A percentile compares a stretch with the other conserved stretches of the same genome.
These are phyloP conservation scores for Bilobella aurantiaca DNA, from an alignment of 1,140 invertebrate genomes.

Conservation along the genomic window DNA sequence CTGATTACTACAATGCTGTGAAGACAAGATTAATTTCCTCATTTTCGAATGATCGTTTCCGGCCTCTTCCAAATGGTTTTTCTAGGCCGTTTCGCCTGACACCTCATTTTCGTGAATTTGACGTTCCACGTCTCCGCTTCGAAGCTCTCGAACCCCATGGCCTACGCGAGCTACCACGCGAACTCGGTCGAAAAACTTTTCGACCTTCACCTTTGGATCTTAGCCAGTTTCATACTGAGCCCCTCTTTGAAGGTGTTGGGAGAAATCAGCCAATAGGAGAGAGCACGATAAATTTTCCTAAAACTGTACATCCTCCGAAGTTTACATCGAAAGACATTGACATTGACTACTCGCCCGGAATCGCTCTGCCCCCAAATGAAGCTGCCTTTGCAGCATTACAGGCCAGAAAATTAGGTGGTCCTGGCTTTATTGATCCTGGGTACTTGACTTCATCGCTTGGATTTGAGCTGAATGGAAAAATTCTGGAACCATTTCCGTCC, in stretches of 20 bases:
- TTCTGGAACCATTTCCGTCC: not conserved
- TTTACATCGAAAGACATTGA: not conserved
- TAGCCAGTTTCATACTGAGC: not conserved
- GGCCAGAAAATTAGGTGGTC: conserved; percentile 2
- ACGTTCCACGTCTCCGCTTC: not conserved
- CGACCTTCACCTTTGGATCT: not conserved
- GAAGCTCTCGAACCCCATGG: not conserved
- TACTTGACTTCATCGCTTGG: not conserved
- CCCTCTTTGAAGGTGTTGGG: not conserved
- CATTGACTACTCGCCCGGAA: not conserved
- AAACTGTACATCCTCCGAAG: not conserved
- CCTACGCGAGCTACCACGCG: not conserved
- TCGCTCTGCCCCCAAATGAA: conserved; percentile 1
- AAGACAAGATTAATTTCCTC: not conserved
- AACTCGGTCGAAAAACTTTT: not conserved
- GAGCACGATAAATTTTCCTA: not conserved
- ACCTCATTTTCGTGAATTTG: not conserved
- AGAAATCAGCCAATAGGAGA: not conserved
- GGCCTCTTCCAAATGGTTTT: not conserved
- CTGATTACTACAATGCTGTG: not conserved
- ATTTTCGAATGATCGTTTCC: not conserved
- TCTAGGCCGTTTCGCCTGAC: no score
- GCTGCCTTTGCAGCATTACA: conserved; percentile 1
- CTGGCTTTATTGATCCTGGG: not conserved
- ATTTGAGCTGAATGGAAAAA: not conserved